phyloP scores from a whole-genome alignment of 2,888 invertebrate genomes.

The Ptychoptera contaminata region DNA sequence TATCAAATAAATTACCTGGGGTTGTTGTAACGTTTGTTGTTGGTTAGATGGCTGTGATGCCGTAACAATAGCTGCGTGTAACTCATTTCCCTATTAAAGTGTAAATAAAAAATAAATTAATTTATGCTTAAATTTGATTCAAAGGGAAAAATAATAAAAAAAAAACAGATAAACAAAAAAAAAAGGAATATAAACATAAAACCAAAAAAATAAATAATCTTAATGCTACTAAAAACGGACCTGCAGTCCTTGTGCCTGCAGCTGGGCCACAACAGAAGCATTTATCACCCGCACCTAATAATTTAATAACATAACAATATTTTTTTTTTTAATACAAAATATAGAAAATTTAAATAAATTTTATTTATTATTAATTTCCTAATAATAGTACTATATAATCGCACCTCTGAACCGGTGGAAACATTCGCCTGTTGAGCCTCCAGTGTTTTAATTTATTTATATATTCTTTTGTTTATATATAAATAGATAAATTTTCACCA shows the following conservation, averaged over 20 bases:
- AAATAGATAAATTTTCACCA: neutral
- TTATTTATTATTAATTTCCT: too few relatives aligned
- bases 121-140: too few relatives aligned
- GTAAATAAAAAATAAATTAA: neutral
- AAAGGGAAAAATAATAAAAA: neutral
- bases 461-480: too few relatives aligned
- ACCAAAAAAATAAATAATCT: too few relatives aligned
- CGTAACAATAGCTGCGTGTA: conserved; percentile 16
- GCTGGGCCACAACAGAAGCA: conserved; percentile 40
- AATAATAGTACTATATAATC: too few relatives aligned
- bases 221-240: conserved; percentile 6
- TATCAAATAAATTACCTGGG: conserved; percentile 10
- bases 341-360: too few relatives aligned
- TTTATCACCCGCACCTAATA: conserved; percentile 36
- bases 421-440: conserved; percentile 13
- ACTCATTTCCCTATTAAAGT: conserved; percentile 13
- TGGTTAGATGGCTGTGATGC: conserved; percentile 14
- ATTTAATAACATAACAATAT: too few relatives aligned
- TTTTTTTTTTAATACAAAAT: too few relatives aligned
- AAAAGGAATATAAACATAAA: neutral
- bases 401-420: conserved; percentile 19
- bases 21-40: conserved; percentile 9
- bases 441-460: conserved; percentile 8
- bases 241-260: conserved; percentile 36
- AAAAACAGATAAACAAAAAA: neutral